These are phyloP conservation scores for Portunus trituberculatus DNA, from an alignment of 1,140 invertebrate species.

Conservation along the genomic window DNA sequence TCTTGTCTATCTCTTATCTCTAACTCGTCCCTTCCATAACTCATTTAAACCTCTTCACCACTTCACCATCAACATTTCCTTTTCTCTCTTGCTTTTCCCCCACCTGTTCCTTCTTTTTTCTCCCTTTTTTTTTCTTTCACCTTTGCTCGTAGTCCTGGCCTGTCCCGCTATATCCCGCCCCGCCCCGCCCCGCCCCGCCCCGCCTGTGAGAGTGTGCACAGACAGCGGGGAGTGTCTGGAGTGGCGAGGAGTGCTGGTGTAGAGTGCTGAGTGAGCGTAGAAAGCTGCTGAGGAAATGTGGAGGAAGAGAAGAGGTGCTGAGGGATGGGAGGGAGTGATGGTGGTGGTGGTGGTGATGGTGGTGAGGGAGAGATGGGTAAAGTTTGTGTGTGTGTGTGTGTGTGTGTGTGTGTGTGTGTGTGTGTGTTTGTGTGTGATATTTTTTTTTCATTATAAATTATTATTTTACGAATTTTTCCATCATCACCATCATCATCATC, in stretches of 20 bases:
- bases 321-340: not conserved
- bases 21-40: too few species aligned
- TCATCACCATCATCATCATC: not conserved
- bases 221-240: not conserved
- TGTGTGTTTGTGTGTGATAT: too few species aligned
- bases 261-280: not conserved
- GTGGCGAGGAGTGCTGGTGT: not conserved
- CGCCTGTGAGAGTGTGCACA: not conserved
- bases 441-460: too few species aligned
- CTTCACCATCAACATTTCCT: too few species aligned
- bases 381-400: too few species aligned
- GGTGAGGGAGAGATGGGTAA: not conserved
- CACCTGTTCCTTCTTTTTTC: not conserved
- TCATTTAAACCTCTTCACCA: too few species aligned
- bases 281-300: not conserved
- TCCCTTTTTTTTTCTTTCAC: not conserved
- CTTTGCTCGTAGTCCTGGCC: not conserved
- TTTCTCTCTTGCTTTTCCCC: too few species aligned
- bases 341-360: not conserved
- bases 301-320: not conserved
- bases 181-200: too few species aligned
- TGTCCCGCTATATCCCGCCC: too few species aligned
- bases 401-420: too few species aligned
- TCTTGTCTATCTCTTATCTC: too few species aligned
- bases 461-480: too few species aligned